Evolutionary conservation across 92 coral and sea anemone species (phyloP), one percentile per base, ranked within the genome.

Genomic region (Phenganax marumi): DNA sequence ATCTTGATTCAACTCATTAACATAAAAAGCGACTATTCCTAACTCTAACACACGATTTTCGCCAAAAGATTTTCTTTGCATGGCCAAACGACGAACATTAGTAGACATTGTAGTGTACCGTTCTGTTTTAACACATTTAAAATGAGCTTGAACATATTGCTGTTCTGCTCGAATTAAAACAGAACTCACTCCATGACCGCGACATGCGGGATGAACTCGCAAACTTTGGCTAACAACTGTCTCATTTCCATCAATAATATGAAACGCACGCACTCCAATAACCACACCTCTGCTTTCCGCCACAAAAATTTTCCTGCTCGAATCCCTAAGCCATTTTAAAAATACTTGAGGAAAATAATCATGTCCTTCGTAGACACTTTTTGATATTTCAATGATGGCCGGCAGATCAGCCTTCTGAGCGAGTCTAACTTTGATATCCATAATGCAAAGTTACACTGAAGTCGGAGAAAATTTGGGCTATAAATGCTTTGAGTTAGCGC

Each of bases 21-120:
- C 87, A 85, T 94, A 87, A 84, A 82, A 92, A 4, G 98, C 98
- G 75, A 94, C 82, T 64, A 94, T 90, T 18, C 91, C 98, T 72
- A 91, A 90, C 68, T 92, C 92, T 14, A 90, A 88, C 57, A 92
- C 89, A 66, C 85, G 91, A 21, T 90, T 87, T 80, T 94, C 98
- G 1, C 94, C 93, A 60, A 87, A 69, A 14, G 62, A 22, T 64
- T 92, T 94, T 78, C 92, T 92, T 86, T 92, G 97, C 33, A 94
- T 90, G 51, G 98, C 94, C 47, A 94, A 87, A 49, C 98, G 93
- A 57, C 92, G 89, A 65, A 94, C 87, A 85, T 94, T 94, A 73
- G 92, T 93, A 0, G 98, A 94, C 84, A 92, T 94, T 14, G 98
- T 94, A 4, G 98, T 92, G 81, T 92, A 94, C 69, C 98, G 94